Conservation (phyloP, 2,888 invertebrate genomes). For the Adela reaumurella region DNA sequence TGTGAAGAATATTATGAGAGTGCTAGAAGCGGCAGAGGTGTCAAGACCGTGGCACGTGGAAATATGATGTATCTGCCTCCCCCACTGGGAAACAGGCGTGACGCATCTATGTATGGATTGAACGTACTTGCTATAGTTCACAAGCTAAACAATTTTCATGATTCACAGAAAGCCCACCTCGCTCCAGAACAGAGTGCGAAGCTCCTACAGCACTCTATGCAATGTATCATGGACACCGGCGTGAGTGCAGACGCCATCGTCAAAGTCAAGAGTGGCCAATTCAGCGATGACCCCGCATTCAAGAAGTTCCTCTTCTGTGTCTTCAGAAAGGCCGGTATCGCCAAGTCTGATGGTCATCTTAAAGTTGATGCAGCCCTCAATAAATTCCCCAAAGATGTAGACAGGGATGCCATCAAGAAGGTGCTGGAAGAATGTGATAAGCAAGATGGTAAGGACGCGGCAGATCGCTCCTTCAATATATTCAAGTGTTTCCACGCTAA, state of each 20-base stretch:
- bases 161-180: slow-evolving; percentile 3
- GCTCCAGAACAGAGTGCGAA: slow-evolving; percentile 3
- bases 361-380: slow-evolving; percentile 21
- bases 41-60: too few relatives aligned
- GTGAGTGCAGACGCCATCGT: slow-evolving; percentile 10
- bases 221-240: slow-evolving; percentile 14
- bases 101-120: too few relatives aligned
- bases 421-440: slow-evolving; percentile 23
- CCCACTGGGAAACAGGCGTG: too few relatives aligned
- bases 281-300: slow-evolving; percentile 19
- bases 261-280: slow-evolving; percentile 16
- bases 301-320: slow-evolving; percentile 22
- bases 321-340: slow-evolving; percentile 17
- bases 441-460: slow-evolving; percentile 16
- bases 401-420: slow-evolving; percentile 17
- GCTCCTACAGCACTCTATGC: slow-evolving; percentile 11
- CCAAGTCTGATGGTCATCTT: slow-evolving; percentile 16
- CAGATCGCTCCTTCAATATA: slow-evolving; percentile 20
- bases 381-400: slow-evolving; percentile 19
- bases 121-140: too few relatives aligned
- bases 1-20: too few relatives aligned
- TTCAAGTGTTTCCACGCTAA: slow-evolving; percentile 22
- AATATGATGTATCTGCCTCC: too few relatives aligned
- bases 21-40: too few relatives aligned
- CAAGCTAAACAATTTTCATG: too few relatives aligned